A percentile compares a stretch with the other conserved stretches of the same genome.
Conservation (phyloP, 2,888 invertebrate genomes). For the Lycaena phlaeas region DNA sequence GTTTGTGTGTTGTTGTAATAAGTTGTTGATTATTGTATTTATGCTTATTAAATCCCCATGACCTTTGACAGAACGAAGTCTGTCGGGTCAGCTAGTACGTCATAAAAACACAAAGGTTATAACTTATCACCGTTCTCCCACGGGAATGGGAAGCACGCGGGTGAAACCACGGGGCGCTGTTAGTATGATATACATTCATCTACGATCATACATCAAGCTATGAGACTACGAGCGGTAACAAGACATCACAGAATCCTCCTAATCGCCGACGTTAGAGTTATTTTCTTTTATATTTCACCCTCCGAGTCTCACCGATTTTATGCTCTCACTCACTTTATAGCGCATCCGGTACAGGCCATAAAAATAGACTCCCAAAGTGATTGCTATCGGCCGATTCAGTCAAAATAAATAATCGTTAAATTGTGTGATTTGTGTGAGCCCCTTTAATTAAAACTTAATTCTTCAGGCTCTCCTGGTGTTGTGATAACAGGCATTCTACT, state of each 20-base stretch:
- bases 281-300: conserved; percentile 63
- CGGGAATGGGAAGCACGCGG: no score
- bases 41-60: no score
- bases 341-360: conserved; percentile 60
- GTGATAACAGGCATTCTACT: no score
- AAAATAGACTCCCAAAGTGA: conserved; percentile 62
- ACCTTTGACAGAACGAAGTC: no score
- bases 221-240: background rate
- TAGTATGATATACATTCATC: no score
- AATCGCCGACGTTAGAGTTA: conserved; percentile 60
- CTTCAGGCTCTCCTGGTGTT: background rate
- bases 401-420: conserved; percentile 59
- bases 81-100: no score
- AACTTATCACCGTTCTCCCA: no score
- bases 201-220: background rate
- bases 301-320: conserved; percentile 61
- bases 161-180: no score
- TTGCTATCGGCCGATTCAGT: conserved; percentile 54
- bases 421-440: conserved; percentile 42
- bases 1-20: no score
- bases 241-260: conserved; percentile 26
- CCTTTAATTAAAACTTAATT: no score
- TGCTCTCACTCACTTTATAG: conserved; percentile 60
- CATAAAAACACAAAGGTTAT: no score
- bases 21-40: no score